Conservation (phyloP, 1,140 invertebrate species). For the Euborellia annulipes region DNA sequence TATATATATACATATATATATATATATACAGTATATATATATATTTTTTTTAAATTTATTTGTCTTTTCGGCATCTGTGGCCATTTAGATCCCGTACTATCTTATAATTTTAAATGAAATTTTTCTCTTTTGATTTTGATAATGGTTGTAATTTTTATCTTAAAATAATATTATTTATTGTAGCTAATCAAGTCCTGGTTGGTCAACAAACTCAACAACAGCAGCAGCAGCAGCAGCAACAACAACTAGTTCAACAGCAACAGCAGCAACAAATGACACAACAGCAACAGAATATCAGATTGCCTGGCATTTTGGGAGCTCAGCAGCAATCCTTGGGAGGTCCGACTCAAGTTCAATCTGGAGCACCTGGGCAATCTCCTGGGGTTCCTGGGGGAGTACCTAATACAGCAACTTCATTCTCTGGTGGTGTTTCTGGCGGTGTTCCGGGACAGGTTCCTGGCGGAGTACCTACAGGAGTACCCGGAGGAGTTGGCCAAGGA, state of each 20-base stretch:
- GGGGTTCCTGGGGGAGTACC: no score
- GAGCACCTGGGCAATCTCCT: slow-evolving; percentile 23
- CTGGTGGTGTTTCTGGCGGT: slow-evolving; percentile 20
- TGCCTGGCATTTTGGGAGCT: no score
- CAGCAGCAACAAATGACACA: slow-evolving; percentile 22
- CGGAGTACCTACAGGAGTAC: no score
- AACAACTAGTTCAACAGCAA: slow-evolving; percentile 24
- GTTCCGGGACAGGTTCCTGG: slow-evolving; percentile 15
- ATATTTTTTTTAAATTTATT: no score
- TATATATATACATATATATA: no score
- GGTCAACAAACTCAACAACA: slow-evolving; percentile 2
- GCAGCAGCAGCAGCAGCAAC: slow-evolving; percentile 18
- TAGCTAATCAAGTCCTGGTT: no score
- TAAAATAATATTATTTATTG: no score
- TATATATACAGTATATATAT: no score
- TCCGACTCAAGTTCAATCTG: slow-evolving; percentile 24
- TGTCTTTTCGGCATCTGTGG: no score
- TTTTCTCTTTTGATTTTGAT: slow-evolving; percentile 6
- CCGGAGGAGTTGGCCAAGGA: no score
- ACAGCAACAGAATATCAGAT: slow-evolving; percentile 20
- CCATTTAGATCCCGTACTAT: no score
- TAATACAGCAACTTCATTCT: slow-evolving; percentile 21
- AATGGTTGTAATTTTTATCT: no score
- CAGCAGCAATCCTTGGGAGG: slow-evolving; percentile 25
- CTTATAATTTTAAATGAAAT: slow-evolving; percentile 8